A percentile compares a stretch with the other conserved stretches of the same genome.
Evolutionary conservation across 92 coral and sea anemone genomes (phyloP).

Genomic region (Porites evermanni): DNA sequence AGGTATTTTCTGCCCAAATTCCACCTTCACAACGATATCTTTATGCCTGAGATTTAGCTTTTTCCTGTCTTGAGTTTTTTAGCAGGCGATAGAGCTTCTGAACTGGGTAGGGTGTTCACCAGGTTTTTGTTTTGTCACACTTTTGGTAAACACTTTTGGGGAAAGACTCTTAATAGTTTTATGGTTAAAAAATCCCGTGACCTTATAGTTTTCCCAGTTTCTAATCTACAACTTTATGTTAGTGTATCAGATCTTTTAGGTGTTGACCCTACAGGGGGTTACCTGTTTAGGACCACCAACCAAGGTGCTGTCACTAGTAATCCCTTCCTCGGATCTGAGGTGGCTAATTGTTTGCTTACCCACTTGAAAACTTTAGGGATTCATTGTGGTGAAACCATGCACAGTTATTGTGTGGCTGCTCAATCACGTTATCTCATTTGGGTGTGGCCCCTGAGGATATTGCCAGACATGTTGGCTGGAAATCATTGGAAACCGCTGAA

Average conservation of each 20-base stretch:
- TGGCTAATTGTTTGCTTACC: not conserved
- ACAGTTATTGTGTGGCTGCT: conserved; percentile 61
- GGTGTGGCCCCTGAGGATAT: conserved; percentile 48
- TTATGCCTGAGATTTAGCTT: conserved; percentile 49
- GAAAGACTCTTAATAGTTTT: conserved; percentile 42
- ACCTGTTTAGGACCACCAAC: conserved; percentile 47
- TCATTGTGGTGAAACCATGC: conserved; percentile 38
- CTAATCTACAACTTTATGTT: conserved; percentile 57
- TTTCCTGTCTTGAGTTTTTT: conserved; percentile 60
- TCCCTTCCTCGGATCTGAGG: conserved; percentile 38
- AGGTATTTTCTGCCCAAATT: conserved; percentile 18
- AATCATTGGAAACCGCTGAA: conserved; percentile 2
- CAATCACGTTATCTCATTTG: conserved; percentile 56
- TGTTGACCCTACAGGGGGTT: conserved; percentile 51
- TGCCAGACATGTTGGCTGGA: conserved; percentile 59
- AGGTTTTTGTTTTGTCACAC: conserved; percentile 42
- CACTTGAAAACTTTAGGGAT: not conserved
- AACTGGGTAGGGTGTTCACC: conserved; percentile 40
- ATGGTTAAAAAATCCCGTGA: conserved; percentile 32
- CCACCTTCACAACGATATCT: conserved; percentile 49
- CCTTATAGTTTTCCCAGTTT: conserved; percentile 41
- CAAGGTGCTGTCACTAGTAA: conserved; percentile 40
- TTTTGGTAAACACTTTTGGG: conserved; percentile 70
- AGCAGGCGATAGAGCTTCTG: conserved; percentile 62
- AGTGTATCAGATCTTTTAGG: conserved; percentile 54